Evolutionary conservation across 1,140 invertebrate genomes (phyloP).

Genomic region (Nasonia longicornis): DNA sequence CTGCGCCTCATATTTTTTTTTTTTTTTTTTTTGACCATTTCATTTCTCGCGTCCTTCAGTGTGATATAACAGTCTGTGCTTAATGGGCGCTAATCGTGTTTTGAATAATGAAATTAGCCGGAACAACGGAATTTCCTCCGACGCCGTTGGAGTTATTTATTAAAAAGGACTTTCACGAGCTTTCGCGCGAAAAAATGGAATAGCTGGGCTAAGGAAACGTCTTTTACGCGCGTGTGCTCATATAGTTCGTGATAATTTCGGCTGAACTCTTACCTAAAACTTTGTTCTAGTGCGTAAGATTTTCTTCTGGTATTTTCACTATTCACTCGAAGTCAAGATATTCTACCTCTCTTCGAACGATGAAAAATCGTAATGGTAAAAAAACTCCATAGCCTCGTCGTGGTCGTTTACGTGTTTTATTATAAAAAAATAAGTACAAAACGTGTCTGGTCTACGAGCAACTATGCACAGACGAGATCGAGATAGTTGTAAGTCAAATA

Average conservation of each 20-base stretch:
- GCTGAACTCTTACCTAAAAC: no score
- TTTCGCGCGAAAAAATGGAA: no score
- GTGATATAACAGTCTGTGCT: background rate
- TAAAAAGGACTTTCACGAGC: background rate
- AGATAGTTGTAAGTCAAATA: background rate
- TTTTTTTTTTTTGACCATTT: background rate
- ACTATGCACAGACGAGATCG: background rate
- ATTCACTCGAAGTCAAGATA: background rate
- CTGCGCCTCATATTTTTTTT: no score
- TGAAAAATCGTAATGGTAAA: background rate
- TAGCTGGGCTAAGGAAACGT: no score
- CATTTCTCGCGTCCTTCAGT: background rate
- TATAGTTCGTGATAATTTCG: no score
- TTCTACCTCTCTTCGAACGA: background rate
- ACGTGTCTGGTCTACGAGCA: background rate
- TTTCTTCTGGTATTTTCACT: background rate
- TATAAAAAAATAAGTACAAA: slow-evolving; percentile 10
- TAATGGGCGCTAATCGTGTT: background rate
- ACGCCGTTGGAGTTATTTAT: background rate
- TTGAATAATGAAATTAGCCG: background rate
- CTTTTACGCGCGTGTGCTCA: no score
- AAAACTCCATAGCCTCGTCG: background rate
- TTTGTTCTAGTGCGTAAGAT: background rate
- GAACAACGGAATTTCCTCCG: background rate
- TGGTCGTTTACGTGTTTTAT: background rate